phyloP scores from a whole-genome alignment of 2,113 vertebrate species.

The Sander lucioperca region DNA sequence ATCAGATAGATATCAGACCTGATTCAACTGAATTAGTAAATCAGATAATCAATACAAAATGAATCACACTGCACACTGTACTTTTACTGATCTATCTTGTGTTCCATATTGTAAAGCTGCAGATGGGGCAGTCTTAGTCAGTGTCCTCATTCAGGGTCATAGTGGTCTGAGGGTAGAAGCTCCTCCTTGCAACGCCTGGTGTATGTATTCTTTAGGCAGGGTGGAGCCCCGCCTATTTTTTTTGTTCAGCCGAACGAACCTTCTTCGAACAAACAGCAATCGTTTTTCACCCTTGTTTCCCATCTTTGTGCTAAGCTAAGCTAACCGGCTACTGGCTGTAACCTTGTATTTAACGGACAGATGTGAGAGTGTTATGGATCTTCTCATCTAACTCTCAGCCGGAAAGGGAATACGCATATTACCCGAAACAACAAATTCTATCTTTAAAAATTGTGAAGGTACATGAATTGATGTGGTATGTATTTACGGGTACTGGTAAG shows the following conservation, averaged over 20 bases:
- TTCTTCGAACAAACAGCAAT: too few species aligned
- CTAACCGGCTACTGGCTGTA: not conserved
- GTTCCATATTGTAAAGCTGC: not conserved
- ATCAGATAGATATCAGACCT: constrained; percentile 25
- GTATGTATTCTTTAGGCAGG: too few species aligned
- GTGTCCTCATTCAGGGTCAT: too few species aligned
- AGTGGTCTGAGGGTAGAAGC: too few species aligned
- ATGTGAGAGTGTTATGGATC: not conserved
- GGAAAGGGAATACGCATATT: not conserved
- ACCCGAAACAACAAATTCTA: not conserved
- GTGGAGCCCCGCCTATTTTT: too few species aligned
- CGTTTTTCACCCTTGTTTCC: not conserved
- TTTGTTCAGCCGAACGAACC: too few species aligned
- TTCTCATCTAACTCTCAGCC: not conserved
- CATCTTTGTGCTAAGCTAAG: not conserved
- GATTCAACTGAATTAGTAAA: constrained; percentile 43
- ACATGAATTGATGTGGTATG: not conserved
- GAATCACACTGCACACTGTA: constrained; percentile 11
- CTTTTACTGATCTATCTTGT: constrained; percentile 1
- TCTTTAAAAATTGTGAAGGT: too few species aligned
- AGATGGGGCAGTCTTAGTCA: not conserved
- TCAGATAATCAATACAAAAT: constrained; percentile 48
- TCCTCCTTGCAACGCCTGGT: too few species aligned
- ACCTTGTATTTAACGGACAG: not conserved
- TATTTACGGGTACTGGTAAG: not conserved